These are phyloP conservation scores for Falco rusticolus DNA, from an alignment of 2,797 vertebrate genomes.

Conservation along the genomic window DNA sequence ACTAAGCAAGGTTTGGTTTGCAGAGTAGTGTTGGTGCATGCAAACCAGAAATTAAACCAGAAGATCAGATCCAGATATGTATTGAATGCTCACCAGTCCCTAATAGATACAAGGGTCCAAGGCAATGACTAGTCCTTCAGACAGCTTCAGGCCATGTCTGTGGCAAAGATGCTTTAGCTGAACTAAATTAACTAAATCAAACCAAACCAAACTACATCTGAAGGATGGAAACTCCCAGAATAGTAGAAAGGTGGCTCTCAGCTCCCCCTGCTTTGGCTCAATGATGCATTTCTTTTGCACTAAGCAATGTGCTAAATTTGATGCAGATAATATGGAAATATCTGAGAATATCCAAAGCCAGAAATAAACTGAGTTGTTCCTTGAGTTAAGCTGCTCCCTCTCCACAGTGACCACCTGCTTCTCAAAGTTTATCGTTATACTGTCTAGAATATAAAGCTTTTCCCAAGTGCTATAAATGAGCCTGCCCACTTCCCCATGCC, in stretches of 20 bases:
- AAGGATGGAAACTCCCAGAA: too few species aligned
- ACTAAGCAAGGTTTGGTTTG: not conserved
- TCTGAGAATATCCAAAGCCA: not conserved
- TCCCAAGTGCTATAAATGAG: fast-evolving
- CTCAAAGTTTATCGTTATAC: fast-evolving
- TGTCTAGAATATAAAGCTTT: not conserved
- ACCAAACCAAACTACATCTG: not conserved
- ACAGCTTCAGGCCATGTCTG: not conserved
- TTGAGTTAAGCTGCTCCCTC: not conserved
- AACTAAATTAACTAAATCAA: not conserved
- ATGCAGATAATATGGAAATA: too few species aligned
- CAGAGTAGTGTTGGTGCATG: not conserved
- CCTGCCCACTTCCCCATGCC: not conserved
- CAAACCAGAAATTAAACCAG: not conserved
- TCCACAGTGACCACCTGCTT: not conserved
- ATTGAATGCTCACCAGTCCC: not conserved
- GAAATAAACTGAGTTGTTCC: fast-evolving
- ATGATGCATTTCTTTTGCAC: not conserved
- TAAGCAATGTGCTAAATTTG: fast-evolving
- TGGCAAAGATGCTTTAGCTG: not conserved
- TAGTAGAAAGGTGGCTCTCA: not conserved
- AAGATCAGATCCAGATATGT: not conserved
- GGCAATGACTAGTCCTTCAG: not conserved
- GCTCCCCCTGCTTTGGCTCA: not conserved
- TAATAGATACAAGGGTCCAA: not conserved